phyloP scores from a whole-genome alignment of 2,797 vertebrate genomes.

The Zenarchopterus dispar region DNA sequence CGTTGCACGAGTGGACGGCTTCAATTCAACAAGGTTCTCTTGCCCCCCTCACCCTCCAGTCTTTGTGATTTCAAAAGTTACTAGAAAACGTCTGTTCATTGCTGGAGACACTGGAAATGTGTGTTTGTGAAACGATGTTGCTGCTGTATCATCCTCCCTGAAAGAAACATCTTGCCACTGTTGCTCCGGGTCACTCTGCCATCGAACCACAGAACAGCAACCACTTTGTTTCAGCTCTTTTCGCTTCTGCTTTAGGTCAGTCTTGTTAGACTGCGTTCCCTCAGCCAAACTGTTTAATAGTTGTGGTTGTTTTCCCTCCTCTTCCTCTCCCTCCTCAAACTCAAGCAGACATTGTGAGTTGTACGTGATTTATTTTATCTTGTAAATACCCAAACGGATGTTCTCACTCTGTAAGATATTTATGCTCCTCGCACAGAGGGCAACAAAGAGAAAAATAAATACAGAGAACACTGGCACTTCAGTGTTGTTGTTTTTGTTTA shows the following conservation, averaged over 20 bases:
- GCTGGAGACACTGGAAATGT: conserved; percentile 3
- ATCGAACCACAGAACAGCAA: conserved; percentile 8
- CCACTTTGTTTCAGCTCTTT: neutral
- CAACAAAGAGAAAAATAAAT: conserved; percentile 52
- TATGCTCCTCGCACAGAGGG: conserved; percentile 53
- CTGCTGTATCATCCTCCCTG: neutral
- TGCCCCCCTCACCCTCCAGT: too few species aligned
- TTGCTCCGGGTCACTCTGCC: conserved; percentile 9
- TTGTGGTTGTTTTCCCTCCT: conserved; percentile 14
- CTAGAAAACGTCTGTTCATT: neutral
- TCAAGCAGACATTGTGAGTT: conserved; percentile 52
- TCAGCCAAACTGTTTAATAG: conserved; percentile 23
- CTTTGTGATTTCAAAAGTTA: neutral
- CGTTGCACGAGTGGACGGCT: too few species aligned
- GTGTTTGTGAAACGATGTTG: neutral
- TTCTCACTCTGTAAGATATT: conserved; percentile 75
- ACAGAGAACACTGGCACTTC: conserved; percentile 33
- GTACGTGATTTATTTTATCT: conserved; percentile 62
- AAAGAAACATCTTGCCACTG: neutral
- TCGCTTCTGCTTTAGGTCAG: neutral
- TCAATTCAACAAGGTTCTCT: too few species aligned
- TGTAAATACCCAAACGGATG: conserved; percentile 77
- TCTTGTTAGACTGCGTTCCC: neutral
- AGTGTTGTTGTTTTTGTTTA: neutral
- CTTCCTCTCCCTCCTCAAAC: conserved; percentile 25